Evolutionary conservation across 2,888 invertebrate species (phyloP), one percentile per base, ranked within the genome.

Genomic region (Ecliptopera silaceata): DNA sequence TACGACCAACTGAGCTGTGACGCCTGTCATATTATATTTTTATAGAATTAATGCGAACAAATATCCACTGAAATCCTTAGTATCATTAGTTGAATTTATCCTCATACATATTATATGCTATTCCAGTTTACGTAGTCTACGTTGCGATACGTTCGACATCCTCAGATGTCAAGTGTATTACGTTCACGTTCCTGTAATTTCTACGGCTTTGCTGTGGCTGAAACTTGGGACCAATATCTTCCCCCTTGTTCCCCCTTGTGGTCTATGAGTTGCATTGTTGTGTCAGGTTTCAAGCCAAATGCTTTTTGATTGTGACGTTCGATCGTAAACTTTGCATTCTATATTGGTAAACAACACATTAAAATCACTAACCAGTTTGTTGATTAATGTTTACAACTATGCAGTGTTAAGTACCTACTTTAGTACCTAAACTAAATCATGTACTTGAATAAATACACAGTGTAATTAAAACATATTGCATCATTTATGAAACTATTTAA

Each of bases 161-260:
- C 36, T 32, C 31, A 43, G 38, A 31, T 38, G 17, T 43, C 29
- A 42, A 56, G 50, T 39, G 46, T 8, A 13, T 42, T 31, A 42
- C 51, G 41, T 51, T 38, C 4, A 26, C 56, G 38, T 45, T 41
- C 48, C 44, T 34, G 43, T 52, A 39, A 39, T 48, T 38, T 46
- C 46, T 43, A 39, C 42, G 46, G 52, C 22, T 52, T 44, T 29
- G 36, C 18, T 39, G 46, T 26, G 51, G 42, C 18, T 32, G 15
- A 15, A 31, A 38, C 13, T 41, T 2, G 15, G 15, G 38, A 32
- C 39, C 31, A 15, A 45, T 39, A 56, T 56, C 56, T 51, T 51
- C 51, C 47, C 36, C 46, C 56, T 51, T 51, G 46, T 43, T 36
- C 46, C 46, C 31, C 31, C 45, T 17, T 45, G 49, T 41, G 43